Percentiles rank a stretch among this genome's conserved stretches.
These are phyloP conservation scores for Apodemus speciosus DNA, from an alignment of 2,113 vertebrate species.

Conservation along the genomic window DNA sequence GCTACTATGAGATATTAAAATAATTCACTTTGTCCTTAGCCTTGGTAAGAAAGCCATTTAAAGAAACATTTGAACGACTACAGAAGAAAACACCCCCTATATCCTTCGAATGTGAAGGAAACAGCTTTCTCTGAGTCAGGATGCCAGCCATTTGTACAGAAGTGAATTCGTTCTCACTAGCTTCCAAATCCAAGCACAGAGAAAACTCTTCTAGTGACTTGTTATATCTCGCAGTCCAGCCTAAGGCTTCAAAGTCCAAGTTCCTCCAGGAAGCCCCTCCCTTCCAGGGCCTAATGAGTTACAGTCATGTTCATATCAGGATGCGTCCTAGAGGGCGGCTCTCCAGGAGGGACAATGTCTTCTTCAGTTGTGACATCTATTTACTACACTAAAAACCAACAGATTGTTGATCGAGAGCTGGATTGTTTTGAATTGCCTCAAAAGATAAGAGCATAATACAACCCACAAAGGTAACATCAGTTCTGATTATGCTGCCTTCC, in stretches of 20 bases:
- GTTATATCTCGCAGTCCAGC: background rate
- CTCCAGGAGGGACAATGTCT: background rate
- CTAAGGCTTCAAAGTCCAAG: background rate
- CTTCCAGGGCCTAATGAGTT: background rate
- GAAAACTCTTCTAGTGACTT: background rate
- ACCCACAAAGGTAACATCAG: background rate
- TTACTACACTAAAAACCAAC: background rate
- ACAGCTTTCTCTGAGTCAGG: background rate
- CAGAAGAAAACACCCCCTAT: background rate
- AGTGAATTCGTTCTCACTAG: background rate
- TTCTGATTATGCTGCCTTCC: background rate
- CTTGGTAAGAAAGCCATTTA: conserved; percentile 33
- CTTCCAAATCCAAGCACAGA: background rate
- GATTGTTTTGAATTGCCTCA: background rate
- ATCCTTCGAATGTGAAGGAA: background rate
- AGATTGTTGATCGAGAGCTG: background rate
- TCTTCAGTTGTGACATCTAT: background rate
- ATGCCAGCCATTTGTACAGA: background rate
- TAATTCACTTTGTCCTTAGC: background rate
- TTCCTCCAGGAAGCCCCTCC: background rate
- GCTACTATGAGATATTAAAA: conserved; percentile 31
- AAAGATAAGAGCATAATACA: background rate
- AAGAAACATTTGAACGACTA: conserved; percentile 40
- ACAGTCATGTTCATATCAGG: no score
- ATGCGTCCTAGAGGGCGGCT: no score